phyloP scores from a whole-genome alignment of 2,113 vertebrate species.

The Apteryx mantelli region DNA sequence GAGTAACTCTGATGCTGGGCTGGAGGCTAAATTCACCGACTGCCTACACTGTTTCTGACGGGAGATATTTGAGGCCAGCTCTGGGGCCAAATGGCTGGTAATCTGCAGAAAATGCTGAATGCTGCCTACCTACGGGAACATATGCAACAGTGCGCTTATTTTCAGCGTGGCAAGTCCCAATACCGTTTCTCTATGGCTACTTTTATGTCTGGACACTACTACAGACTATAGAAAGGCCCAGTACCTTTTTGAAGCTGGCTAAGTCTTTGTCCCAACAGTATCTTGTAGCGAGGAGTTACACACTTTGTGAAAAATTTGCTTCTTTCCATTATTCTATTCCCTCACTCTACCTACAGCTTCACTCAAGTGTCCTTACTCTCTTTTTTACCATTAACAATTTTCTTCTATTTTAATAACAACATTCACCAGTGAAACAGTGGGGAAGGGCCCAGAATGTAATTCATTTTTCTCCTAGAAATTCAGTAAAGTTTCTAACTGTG shows the following conservation, averaged over 20 bases:
- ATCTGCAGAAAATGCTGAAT: neutral
- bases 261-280: neutral
- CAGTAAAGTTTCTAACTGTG: accelerated
- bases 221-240: neutral
- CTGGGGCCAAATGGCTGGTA: neutral
- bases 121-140: neutral
- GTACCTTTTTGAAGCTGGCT: neutral
- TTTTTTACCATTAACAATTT: neutral
- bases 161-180: neutral
- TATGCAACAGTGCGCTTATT: neutral
- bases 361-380: neutral
- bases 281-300: neutral
- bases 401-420: neutral
- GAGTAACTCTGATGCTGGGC: neutral
- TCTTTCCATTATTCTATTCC: neutral
- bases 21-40: neutral
- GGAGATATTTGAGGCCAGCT: neutral
- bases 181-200: too few species aligned
- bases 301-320: neutral
- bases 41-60: neutral
- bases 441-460: neutral
- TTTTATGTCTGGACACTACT: neutral
- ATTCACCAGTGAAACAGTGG: neutral
- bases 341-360: neutral
- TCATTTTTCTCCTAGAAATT: neutral